A percentile compares a stretch with the other conserved stretches of the same genome.
phyloP scores from a whole-genome alignment of 1,140 invertebrate genomes.

The Bombus waltoni region DNA sequence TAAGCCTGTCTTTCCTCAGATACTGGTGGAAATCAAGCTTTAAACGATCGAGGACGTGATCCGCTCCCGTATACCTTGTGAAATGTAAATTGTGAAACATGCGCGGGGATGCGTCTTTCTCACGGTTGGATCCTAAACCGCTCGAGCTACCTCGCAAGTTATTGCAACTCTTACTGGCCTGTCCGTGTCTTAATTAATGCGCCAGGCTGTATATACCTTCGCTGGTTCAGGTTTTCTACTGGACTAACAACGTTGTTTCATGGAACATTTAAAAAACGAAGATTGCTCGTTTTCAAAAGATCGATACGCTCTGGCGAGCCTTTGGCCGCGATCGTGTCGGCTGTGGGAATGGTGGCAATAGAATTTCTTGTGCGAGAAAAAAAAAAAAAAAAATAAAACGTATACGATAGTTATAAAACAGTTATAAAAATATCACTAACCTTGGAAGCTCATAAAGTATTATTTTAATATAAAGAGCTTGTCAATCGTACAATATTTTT shows the following conservation, averaged over 20 bases:
- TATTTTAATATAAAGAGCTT: neutral
- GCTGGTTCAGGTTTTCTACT: neutral
- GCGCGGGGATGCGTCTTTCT: constrained; percentile 37
- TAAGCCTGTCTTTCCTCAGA: neutral
- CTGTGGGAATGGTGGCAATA: constrained; percentile 14
- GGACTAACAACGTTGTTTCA: neutral
- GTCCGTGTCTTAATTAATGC: constrained; percentile 30
- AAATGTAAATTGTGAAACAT: constrained; percentile 34
- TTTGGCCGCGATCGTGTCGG: neutral
- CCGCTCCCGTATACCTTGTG: constrained; percentile 19
- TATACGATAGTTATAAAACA: neutral
- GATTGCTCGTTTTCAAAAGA: neutral
- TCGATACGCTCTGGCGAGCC: neutral
- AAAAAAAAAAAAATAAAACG: neutral
- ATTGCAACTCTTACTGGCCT: neutral
- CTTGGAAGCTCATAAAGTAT: neutral
- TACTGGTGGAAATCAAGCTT: neutral
- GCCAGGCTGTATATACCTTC: neutral
- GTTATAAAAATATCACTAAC: neutral
- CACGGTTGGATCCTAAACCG: constrained; percentile 24
- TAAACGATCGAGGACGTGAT: constrained; percentile 3
- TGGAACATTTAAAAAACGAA: neutral
- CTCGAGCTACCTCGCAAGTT: neutral
- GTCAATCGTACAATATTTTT: too few species aligned
- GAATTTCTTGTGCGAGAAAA: neutral